Conservation (phyloP, 1,140 invertebrate genomes). For the Nilaparvata lugens region DNA sequence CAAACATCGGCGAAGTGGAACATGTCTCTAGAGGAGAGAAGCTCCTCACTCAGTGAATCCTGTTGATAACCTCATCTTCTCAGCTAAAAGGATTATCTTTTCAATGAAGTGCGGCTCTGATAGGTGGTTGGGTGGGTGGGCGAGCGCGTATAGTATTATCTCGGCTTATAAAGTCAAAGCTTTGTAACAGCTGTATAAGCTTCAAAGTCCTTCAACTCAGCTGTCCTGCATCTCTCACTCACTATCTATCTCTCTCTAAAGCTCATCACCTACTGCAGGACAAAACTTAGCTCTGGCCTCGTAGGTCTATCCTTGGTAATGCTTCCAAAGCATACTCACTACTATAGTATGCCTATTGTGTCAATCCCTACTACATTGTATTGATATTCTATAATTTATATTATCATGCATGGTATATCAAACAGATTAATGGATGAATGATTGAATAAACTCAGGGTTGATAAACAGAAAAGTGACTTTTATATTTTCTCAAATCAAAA, state of each 20-base stretch:
- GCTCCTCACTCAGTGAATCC: background rate
- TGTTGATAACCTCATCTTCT: background rate
- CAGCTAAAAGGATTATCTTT: background rate
- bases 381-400: too few relatives aligned
- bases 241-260: conserved; percentile 1
- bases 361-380: too few relatives aligned
- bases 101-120: background rate
- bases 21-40: background rate
- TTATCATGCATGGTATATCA: too few relatives aligned
- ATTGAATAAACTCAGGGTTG: too few relatives aligned
- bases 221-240: background rate
- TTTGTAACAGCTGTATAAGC: background rate
- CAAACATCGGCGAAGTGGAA: background rate
- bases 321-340: too few relatives aligned
- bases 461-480: too few relatives aligned
- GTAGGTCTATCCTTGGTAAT: too few relatives aligned
- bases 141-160: background rate
- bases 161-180: background rate
- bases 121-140: background rate
- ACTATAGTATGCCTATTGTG: too few relatives aligned
- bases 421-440: too few relatives aligned
- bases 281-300: too few relatives aligned
- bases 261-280: background rate
- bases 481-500: too few relatives aligned
- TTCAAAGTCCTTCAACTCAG: background rate